These are phyloP conservation scores for Naja naja DNA, from an alignment of 2,113 vertebrate genomes.

Conservation along the genomic window DNA sequence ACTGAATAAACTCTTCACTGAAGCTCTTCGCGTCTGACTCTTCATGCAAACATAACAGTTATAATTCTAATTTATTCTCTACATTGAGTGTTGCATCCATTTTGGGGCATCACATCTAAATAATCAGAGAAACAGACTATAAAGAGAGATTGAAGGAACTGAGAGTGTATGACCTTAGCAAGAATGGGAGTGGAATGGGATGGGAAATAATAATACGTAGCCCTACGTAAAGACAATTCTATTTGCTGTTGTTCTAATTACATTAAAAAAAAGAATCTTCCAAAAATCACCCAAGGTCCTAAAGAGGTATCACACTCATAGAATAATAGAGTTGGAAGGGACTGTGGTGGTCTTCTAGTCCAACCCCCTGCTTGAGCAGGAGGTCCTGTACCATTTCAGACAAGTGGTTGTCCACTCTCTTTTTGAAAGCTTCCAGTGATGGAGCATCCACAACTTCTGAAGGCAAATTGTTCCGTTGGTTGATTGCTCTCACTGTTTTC, in stretches of 20 bases:
- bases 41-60: too few relatives aligned
- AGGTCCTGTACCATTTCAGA: not conserved
- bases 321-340: not conserved
- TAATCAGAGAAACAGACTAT: not conserved
- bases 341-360: not conserved
- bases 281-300: not conserved
- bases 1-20: too few relatives aligned
- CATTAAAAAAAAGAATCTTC: not conserved
- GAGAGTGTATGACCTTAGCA: not conserved
- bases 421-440: not conserved
- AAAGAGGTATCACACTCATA: not conserved
- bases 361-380: too few relatives aligned
- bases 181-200: not conserved
- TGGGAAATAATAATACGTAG: not conserved
- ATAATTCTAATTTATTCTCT: not conserved
- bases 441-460: not conserved
- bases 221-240: not conserved
- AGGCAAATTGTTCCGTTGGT: not conserved
- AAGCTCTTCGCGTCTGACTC: too few relatives aligned
- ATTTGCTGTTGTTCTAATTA: not conserved
- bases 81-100: not conserved
- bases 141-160: not conserved
- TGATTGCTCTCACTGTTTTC: not conserved
- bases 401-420: not conserved
- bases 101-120: not conserved